Conservation (phyloP, 2,113 vertebrate species). For the Xiphias gladius region DNA sequence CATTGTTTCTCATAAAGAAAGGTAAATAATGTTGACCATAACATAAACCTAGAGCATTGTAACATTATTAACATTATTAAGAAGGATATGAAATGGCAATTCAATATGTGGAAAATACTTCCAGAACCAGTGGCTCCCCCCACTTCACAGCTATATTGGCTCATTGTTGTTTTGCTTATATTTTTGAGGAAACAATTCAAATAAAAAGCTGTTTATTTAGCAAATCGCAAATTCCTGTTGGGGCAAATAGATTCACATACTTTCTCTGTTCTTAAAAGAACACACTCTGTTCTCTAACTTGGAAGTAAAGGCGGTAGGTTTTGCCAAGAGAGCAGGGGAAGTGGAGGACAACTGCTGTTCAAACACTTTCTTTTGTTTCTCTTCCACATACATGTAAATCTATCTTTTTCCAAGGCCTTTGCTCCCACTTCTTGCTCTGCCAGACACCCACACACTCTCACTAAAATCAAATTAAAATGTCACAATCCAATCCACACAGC, state of each 20-base stretch:
- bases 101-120: no score
- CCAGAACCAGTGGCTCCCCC: no score
- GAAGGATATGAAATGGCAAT: no score
- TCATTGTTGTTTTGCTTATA: not conserved
- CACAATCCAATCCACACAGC: constrained; percentile 52
- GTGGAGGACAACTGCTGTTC: not conserved
- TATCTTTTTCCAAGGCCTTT: constrained; percentile 14
- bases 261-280: not conserved
- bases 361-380: constrained; percentile 28
- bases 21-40: no score
- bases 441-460: constrained; percentile 31
- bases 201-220: constrained; percentile 9
- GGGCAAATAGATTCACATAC: not conserved
- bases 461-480: constrained; percentile 61
- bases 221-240: not conserved
- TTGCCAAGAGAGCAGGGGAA: constrained; percentile 9
- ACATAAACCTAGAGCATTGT: no score
- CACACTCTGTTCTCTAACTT: not conserved
- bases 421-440: not conserved
- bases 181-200: not conserved
- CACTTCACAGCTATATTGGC: not conserved
- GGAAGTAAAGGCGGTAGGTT: constrained; percentile 12
- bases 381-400: constrained; percentile 23
- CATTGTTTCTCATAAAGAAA: no score
- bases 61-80: no score